Percentiles rank a stretch among this genome's conserved stretches.
phyloP scores from a whole-genome alignment of 2,888 invertebrate species.

The Dexiosoma caninum region DNA sequence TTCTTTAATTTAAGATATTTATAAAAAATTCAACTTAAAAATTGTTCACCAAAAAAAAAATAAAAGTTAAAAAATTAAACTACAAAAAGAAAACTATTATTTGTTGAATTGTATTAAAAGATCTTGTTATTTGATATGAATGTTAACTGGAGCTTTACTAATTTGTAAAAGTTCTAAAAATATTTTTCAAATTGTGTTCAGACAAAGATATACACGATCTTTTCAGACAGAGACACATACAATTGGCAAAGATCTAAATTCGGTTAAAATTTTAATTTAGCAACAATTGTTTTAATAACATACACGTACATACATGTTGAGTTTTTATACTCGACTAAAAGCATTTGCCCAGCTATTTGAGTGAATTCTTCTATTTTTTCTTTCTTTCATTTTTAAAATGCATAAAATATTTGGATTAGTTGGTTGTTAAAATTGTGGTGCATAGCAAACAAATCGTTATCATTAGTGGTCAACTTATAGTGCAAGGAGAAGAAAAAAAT shows the following conservation, averaged over 20 bases:
- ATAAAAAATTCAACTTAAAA: neutral
- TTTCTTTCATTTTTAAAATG: neutral
- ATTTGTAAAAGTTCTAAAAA: constrained; percentile 50
- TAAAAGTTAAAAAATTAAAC: neutral
- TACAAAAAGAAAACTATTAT: neutral
- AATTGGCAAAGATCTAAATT: constrained; percentile 46
- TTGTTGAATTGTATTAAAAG: constrained; percentile 19
- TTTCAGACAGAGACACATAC: constrained; percentile 1
- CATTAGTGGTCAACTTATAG: constrained; percentile 56
- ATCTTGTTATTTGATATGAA: constrained; percentile 46
- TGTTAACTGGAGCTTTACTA: constrained; percentile 60
- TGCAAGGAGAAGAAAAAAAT: neutral
- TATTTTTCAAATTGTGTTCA: constrained; percentile 39
- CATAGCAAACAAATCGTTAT: constrained; percentile 60
- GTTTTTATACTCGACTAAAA: constrained; percentile 53
- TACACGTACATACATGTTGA: constrained; percentile 36
- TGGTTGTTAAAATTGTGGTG: constrained; percentile 36
- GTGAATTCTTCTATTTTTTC: constrained; percentile 27
- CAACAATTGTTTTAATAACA: constrained; percentile 59
- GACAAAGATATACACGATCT: too few species aligned
- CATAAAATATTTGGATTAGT: constrained; percentile 3
- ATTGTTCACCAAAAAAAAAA: neutral
- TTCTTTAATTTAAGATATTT: constrained; percentile 1
- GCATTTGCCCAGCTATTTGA: constrained; percentile 52
- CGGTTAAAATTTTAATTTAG: constrained; percentile 60